Base-by-base conservation (phyloP, 2,797 vertebrate species). In the Labeo calbasu region DNA sequence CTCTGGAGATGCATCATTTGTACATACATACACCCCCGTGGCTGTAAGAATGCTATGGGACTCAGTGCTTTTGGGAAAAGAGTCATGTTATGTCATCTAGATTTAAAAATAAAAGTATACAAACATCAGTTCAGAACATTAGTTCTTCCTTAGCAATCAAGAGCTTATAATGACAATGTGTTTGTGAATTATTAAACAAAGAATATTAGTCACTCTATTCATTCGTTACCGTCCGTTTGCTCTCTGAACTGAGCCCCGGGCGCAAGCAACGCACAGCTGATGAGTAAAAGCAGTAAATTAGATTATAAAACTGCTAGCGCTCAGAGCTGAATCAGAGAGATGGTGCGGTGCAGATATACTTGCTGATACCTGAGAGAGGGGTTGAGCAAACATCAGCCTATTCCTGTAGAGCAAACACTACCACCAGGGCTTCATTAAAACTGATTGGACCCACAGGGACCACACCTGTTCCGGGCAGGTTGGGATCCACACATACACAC, bases 351-450 rank as follows among this genome's bases (percentile, higher is more conserved):
- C 63, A 81, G 80, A 81, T 86, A 77, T 82, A 86, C 77, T 84
- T 87, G 86, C 83, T 86, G 86, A 87, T 88, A 87, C 87, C 89
- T 87, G 83, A 84, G 89, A 85, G 89, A 84, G 69, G 59, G 72
- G 50, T 75, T 71, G 77, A 68, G 85, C 81, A 78, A 83, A 83
- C 81, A 83, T 78, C 69, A 86, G 85, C 73, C 69, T 83, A 68
- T 83, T 82, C 76, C 85, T 86, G 81, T 50, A 79, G 81, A 82
- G 86, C 81, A 84, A 85, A 83, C 90, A 88, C 87, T 85, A 89
- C 92, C 95, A 92, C 94, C 86, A 91, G 95, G 94, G 94, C 92
- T 95, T 96, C 94, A 96, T 96, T 96, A 96, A 95, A 94, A 95
- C 92, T 95, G 95, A 95, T 95, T 95, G 91, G 93, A 89, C 91